Base-by-base conservation (phyloP, 2,797 vertebrate genomes). In the Chaetodon trifasciatus region DNA sequence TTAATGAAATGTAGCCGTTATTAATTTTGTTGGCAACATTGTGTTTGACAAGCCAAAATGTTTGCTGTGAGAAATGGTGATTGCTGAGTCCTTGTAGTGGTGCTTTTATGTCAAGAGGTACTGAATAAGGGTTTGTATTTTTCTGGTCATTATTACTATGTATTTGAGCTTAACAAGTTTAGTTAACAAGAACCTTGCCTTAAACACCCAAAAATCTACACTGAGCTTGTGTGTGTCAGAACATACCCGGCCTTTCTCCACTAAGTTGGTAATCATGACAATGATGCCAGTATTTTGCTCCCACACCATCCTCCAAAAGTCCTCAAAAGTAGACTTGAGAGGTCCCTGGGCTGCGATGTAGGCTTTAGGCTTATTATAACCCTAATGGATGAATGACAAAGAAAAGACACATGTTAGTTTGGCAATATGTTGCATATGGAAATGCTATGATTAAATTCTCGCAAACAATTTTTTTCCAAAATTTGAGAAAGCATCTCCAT, bases 251-350 rank as follows among this genome's bases (percentile, higher is more conserved):
- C 97, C 97, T 95, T 99, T 98, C 94, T 99, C 98, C 90, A 98
- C 97, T 70, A 99, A 95, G 93, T 98, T 99, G 46, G 97, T 99
- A 93, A 99, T 99, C 98, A 99, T 99, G 86, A 99, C 93, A 79
- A 99, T 97, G 93, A 98, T 93, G 78, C 97, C 94, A 9, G 97
- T 97, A 84, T 98, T 98, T 89, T 99, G 97, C 87, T 99, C 98
- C 97, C 97, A 98, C 94, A 98, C 96, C 98, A 98, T 98, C 86
- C 96, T 95, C 98, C 98, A 98, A 91, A 99, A 98, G 94, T 98
- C 97, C 94, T 99, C 97, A 89, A 98, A 98, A 8, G 98, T 98
- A 75, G 97, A 97, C 91, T 98, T 98, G 87, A 98, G 96, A 82
- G 97, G 97, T 88, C 98, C 98, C 94, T 99, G 97, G 82, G 97